Base-by-base conservation (phyloP, 2,113 vertebrate species). In the Hippocampus barbouri region DNA sequence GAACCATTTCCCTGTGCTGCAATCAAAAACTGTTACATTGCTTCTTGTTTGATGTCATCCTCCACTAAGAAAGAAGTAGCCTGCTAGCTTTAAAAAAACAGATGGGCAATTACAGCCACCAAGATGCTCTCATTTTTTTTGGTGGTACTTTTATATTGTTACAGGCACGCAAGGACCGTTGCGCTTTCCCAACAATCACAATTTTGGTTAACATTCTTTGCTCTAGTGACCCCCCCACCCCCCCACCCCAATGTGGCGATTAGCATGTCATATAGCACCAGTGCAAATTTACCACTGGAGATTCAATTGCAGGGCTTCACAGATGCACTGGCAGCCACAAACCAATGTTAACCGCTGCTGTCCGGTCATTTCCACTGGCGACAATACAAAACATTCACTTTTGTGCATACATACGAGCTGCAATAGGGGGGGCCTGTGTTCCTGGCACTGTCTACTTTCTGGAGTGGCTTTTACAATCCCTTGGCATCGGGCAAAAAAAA, bases 391-490 rank as follows among this genome's bases (percentile, higher is more conserved):
- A 66, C 51, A 41, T 41, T 41, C 53, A 23, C 27, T 59, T 70
- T 62, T 27, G 27, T 69, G 41, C 34, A 20, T 67, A 62, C 65
- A 81, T 54, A 66, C 71, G 71, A 70, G 70, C 54, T 71, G 72
- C 68, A 83, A 79, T 69, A 64, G 21, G 70, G 34, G 25, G 79
- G 69, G 79, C 80, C 79, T 77, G 72, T 69, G 25, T 86, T 84
- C 76, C 76, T 66, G 60, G 72, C 82, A 83, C 79, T 77, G 81
- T 78, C 78, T 79, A 69, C 70, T 76, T 84, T 79, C 69, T 73
- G 41, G 53, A 70, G 75, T 68, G 81, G 83, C 83, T 90, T 34
- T 86, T 87, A 88, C 63, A 54, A 86, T 86, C 76, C 69, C 75
- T 54, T 82, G 84, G 85, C 83, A 87, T 87, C 71, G 41, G 70